Evolutionary conservation across 1,140 invertebrate genomes (phyloP).

Genomic region (Zaprionus camerounensis): DNA sequence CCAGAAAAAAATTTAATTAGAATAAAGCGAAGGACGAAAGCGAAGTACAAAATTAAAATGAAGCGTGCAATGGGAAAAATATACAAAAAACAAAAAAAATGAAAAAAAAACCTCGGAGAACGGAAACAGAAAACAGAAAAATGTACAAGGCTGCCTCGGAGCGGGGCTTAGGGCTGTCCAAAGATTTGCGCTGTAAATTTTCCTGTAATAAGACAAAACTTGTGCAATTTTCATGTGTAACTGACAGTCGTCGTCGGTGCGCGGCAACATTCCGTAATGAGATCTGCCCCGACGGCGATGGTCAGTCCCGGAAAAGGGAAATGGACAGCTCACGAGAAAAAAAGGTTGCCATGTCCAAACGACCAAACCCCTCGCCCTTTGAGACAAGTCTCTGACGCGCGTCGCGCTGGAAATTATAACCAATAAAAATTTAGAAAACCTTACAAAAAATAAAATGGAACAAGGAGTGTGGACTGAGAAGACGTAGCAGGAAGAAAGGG

Average conservation of each 20-base stretch:
- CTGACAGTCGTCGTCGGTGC: constrained; percentile 58
- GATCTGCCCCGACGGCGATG: constrained; percentile 38
- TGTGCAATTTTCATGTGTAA: constrained; percentile 83
- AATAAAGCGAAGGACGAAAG: constrained; percentile 69
- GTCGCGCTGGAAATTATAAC: constrained; percentile 57
- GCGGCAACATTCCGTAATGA: constrained; percentile 73
- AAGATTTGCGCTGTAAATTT: constrained; percentile 54
- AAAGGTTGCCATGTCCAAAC: constrained; percentile 52
- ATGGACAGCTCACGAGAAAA: background rate
- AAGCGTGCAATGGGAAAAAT: constrained; percentile 42
- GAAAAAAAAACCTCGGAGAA: background rate
- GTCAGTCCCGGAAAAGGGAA: constrained; percentile 3
- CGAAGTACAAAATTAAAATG: constrained; percentile 68
- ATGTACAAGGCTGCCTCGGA: constrained; percentile 36
- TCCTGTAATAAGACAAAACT: constrained; percentile 78
- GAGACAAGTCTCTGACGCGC: background rate
- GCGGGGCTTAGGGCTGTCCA: constrained; percentile 32
- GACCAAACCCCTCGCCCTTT: background rate
- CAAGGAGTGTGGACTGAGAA: background rate
- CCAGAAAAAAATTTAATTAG: constrained; percentile 80
- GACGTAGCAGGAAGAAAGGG: constrained; percentile 18
- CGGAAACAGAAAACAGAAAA: constrained; percentile 11
- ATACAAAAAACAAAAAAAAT: constrained; percentile 17
- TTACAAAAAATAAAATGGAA: constrained; percentile 26
- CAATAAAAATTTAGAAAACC: constrained; percentile 59